A percentile compares a stretch with the other conserved stretches of the same genome.
phyloP scores from a whole-genome alignment of 2,113 vertebrate species.

The Corydoras sp. region DNA sequence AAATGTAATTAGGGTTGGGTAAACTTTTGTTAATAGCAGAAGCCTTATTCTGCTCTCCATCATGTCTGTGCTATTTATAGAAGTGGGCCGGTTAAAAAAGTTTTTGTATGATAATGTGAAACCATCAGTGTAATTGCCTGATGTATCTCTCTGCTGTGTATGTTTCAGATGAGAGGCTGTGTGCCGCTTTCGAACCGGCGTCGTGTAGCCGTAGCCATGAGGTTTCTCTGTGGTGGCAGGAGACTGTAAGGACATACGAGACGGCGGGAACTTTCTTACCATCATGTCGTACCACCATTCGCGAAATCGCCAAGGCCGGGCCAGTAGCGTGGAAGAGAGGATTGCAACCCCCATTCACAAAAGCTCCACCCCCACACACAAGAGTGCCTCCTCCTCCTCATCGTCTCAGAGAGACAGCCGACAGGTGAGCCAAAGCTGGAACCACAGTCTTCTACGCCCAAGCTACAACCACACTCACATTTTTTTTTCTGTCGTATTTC shows the following conservation, averaged over 20 bases:
- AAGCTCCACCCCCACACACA: conserved; percentile 83
- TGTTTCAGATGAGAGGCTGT: conserved; percentile 31
- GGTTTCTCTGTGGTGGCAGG: conserved; percentile 8
- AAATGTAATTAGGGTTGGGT: too few relatives aligned
- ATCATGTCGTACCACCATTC: conserved; percentile 63
- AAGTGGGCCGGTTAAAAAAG: too few relatives aligned
- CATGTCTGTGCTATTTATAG: too few relatives aligned
- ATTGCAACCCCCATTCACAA: conserved; percentile 77
- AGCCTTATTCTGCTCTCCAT: too few relatives aligned
- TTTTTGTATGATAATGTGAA: too few relatives aligned
- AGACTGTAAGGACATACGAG: conserved; percentile 19
- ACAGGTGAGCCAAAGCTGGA: conserved; percentile 71
- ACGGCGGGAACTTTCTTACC: neutral
- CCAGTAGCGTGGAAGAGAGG: conserved; percentile 91
- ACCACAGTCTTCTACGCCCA: too few relatives aligned
- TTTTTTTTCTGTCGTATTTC: too few relatives aligned
- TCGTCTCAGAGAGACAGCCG: conserved; percentile 90
- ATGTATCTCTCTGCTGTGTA: neutral
- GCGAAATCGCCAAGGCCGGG: conserved; percentile 62
- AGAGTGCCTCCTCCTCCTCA: conserved; percentile 86
- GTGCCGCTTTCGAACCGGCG: conserved; percentile 2
- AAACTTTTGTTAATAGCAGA: too few relatives aligned
- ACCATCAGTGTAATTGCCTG: neutral
- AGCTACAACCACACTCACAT: too few relatives aligned
- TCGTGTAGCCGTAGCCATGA: conserved; percentile 35